Evolutionary conservation across 2,797 vertebrate species (phyloP), one percentile per base, ranked within the genome.

Genomic region (Hephaestus fuliginosus): DNA sequence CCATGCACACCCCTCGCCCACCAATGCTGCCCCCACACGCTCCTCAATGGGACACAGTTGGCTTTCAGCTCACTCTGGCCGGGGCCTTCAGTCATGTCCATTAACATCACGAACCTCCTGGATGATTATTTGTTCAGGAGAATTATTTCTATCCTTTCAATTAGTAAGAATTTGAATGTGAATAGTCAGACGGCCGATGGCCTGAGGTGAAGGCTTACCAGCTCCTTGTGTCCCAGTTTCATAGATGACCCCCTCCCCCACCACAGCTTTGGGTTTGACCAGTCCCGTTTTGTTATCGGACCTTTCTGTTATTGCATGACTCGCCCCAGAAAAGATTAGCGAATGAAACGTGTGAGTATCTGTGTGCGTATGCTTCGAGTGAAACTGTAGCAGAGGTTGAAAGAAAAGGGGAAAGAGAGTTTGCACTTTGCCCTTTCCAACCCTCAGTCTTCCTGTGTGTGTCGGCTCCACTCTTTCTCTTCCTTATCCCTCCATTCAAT

Each of bases 301-400:
- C 33, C 70, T 80, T 82, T 87, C 53, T 79, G 70, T 88, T 73
- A 11, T 80, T 92, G 94, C 93, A 94, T 94, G 93, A 84, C 58
- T 76, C 60, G 20, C 76, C 62, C 28, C 25, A 39, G 73, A 74
- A 62, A 68, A 65, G 41, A 74, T 84, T 64, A 72, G 79, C 68
- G 75, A 83, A 71, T 86, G 74, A 85, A 66, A 68, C 2, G 84
- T 69, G 72, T 69, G 73, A 14, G 78, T 85, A 25, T 87, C 61
- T 61, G 4, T 77, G 79, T 77, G 82, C 75, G 85, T 83, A 63
- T 85, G 78, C 60, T 81, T 74, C 62, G 74, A 81, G 77, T 84
- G 79, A 49, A 67, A 81, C 76, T 72, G 78, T 80, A 70, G 70
- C 58, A 61, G 65, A 55, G 80, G 69, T 87, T 86, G 76, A 77